Evolutionary conservation across 2,113 vertebrate genomes (phyloP), one percentile per base, ranked within the genome.

Genomic region (Phalacrocorax carbo): DNA sequence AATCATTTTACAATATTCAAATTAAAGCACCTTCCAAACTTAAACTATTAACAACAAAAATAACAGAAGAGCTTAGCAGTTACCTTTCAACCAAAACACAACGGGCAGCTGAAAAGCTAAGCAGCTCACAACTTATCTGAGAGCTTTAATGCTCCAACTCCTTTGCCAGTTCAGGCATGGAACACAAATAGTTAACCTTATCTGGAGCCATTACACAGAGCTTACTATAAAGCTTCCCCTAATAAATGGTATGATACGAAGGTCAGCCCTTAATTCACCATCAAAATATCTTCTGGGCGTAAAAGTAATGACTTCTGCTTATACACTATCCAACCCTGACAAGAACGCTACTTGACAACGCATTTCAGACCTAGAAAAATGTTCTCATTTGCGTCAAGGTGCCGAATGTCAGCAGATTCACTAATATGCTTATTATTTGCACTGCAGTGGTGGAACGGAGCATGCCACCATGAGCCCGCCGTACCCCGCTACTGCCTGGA

Each of bases 271-370:
- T 95, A 94, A 97, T 80, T 93, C 75, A 90, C 91, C 85, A 87
- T 94, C 91, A 89, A 96, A 95, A 70, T 95, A 93, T 87, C 78
- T 97, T 94, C 93, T 90, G 62, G 78, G 62, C 80, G 86, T 78
- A 95, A 90, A 93, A 58, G 79, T 91, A 88, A 96, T 80, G 87
- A 94, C 89, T 96, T 90, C 77, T 91, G 81, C 89, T 96, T 91
- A 87, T 27, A 73, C 29, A 69, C 54, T 46, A 72, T 18, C 85
- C 73, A 94, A 77, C 89, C 62, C 91, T 88, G 87, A 90, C 86
- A 93, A 82, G 87, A 95, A 88, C 19, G 77, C 84, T 85, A 86
- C 89, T 95, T 91, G 91, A 90, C 86, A 95, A 90, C 11, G 86
- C 91, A 83, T 92, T 96, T 93, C 75, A 90, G 89, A 70, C 71